Percentiles rank a stretch among this genome's conserved stretches.
These are phyloP conservation scores for Cassiopea andromeda DNA, from an alignment of 30 jellyfish, hydroid and myxozoan genomes.

Conservation along the genomic window DNA sequence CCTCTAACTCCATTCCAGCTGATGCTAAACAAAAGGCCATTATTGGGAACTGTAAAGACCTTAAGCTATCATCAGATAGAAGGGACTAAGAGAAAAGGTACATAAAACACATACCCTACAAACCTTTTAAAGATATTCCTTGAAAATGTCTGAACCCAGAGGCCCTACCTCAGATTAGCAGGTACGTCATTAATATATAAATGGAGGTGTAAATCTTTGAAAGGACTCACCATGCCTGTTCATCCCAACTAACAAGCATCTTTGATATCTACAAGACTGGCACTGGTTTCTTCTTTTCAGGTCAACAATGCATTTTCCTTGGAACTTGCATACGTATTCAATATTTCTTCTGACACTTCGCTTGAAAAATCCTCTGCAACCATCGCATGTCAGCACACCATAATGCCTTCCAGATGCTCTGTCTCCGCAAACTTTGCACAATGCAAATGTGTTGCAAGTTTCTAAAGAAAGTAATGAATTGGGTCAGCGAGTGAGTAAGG, in stretches of 20 bases:
- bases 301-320: constrained; percentile 86
- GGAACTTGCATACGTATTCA: constrained; percentile 79
- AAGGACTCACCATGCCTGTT: constrained; percentile 82
- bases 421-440: constrained; percentile 95
- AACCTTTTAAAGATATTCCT: too few relatives aligned
- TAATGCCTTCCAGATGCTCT: constrained; percentile 98
- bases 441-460: constrained; percentile 42
- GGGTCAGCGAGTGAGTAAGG: background rate
- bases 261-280: constrained; percentile 90
- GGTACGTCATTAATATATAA: too few relatives aligned
- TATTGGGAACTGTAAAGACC: too few relatives aligned
- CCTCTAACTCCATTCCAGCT: too few relatives aligned
- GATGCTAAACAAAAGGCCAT: too few relatives aligned
- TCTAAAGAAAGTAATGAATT: constrained; percentile 3
- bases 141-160: too few relatives aligned
- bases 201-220: background rate
- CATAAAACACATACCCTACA: too few relatives aligned
- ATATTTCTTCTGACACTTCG: constrained; percentile 92
- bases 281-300: constrained; percentile 91
- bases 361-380: constrained; percentile 98
- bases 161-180: too few relatives aligned
- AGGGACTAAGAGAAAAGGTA: too few relatives aligned
- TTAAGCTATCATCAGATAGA: too few relatives aligned
- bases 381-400: constrained; percentile 97
- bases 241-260: constrained; percentile 92